Conservation (phyloP, 2,888 invertebrate genomes). For the Trissolcus japonicus region DNA sequence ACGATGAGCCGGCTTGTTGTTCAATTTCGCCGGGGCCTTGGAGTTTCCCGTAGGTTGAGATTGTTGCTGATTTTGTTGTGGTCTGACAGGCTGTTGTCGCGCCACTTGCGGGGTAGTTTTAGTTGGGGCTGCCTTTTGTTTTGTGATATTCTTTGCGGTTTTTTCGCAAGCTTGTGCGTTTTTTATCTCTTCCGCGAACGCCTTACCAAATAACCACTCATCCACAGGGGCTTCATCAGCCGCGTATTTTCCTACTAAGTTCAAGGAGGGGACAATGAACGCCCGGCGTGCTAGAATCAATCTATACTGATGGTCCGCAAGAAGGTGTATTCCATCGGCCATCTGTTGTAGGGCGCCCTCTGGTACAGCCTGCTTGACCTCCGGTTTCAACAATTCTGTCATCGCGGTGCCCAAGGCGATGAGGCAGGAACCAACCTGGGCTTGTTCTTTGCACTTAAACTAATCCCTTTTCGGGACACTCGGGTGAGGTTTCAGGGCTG, state of each 20-base stretch:
- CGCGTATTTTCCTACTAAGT: background rate
- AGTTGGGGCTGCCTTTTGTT: background rate
- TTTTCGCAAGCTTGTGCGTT: conserved; percentile 5
- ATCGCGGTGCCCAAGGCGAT: background rate
- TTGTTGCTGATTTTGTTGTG: background rate
- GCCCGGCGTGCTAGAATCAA: background rate
- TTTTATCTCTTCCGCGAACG: background rate
- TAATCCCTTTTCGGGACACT: background rate
- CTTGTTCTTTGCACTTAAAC: background rate
- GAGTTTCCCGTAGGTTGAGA: background rate
- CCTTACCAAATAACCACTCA: background rate
- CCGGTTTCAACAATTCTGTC: background rate
- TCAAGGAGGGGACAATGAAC: background rate
- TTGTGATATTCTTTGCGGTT: background rate
- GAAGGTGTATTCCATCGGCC: background rate
- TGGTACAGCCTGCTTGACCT: background rate
- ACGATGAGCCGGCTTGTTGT: background rate
- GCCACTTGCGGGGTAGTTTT: conserved; percentile 1
- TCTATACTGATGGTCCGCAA: background rate
- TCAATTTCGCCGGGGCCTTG: background rate
- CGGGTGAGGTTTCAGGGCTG: background rate
- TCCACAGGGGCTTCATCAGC: background rate
- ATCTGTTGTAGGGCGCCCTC: background rate
- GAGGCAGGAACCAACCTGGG: background rate
- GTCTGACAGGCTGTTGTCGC: background rate